A percentile compares a stretch with the other conserved stretches of the same genome.
Conservation (phyloP, 2,888 invertebrate genomes). For the Holacanthella duospinosa region DNA sequence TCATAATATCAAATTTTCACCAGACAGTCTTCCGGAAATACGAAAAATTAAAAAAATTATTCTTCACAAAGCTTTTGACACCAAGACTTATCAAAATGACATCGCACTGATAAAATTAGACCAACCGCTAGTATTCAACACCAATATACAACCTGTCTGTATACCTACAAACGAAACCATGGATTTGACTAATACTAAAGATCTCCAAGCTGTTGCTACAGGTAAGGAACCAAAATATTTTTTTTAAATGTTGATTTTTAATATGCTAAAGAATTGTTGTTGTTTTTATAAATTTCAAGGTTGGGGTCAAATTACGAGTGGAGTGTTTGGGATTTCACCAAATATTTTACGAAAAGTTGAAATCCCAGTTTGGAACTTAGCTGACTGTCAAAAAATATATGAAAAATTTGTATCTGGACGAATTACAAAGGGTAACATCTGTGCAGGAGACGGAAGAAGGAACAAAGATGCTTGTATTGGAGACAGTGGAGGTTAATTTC, state of each 20-base stretch:
- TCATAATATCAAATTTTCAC: slow-evolving; percentile 63
- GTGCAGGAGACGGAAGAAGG: slow-evolving; percentile 64
- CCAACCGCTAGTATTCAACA: slow-evolving; percentile 60
- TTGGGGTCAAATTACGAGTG: not conserved
- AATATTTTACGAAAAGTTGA: slow-evolving; percentile 69
- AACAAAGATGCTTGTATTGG: slow-evolving; percentile 73
- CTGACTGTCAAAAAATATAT: slow-evolving; percentile 66
- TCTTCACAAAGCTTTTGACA: slow-evolving; percentile 70
- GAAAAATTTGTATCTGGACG: slow-evolving; percentile 79
- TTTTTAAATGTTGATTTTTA: not conserved
- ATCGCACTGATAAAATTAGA: slow-evolving; percentile 68
- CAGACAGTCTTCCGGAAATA: slow-evolving; percentile 65
- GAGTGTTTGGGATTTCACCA: slow-evolving; percentile 44
- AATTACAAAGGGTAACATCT: slow-evolving; percentile 75
- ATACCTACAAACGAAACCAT: slow-evolving; percentile 40
- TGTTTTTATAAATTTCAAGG: not conserved
- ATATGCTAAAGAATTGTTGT: not conserved
- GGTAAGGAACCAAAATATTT: not conserved
- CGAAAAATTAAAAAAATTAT: slow-evolving; percentile 70
- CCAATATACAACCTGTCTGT: slow-evolving; percentile 66
- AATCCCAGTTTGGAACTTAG: slow-evolving; percentile 72
- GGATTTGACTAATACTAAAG: not conserved
- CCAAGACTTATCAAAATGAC: slow-evolving; percentile 73
- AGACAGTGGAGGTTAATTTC: slow-evolving; percentile 11
- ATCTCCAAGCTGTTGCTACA: not conserved